Evolutionary conservation across 2,888 invertebrate species (phyloP).

Genomic region (Agrypnus murinus): DNA sequence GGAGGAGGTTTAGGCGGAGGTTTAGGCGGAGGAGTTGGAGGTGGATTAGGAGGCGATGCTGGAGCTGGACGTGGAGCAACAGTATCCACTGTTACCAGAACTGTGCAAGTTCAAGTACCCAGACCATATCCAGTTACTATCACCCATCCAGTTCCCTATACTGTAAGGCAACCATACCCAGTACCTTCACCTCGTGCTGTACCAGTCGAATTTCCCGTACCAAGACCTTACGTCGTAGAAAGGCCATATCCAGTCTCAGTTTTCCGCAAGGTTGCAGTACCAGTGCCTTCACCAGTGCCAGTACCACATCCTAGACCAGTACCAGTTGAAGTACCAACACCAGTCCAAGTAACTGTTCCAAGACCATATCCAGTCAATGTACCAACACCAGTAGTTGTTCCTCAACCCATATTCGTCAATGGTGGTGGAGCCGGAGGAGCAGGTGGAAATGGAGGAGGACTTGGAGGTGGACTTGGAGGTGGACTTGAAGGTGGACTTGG

Average conservation of each 20-base stretch:
- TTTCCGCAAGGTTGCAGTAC: slow-evolving; percentile 72
- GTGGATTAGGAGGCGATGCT: slow-evolving; percentile 42
- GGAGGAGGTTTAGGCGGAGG: no score
- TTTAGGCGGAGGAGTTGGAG: no score
- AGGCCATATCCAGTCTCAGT: slow-evolving; percentile 72
- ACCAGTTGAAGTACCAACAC: slow-evolving; percentile 70
- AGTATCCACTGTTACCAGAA: slow-evolving; percentile 45
- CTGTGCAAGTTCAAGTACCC: slow-evolving; percentile 60
- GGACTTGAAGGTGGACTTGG: slow-evolving; percentile 18
- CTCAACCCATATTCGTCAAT: slow-evolving; percentile 70
- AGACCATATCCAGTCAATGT: slow-evolving; percentile 75
- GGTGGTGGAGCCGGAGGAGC: slow-evolving; percentile 52
- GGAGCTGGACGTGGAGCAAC: slow-evolving; percentile 35
- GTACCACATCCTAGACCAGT: slow-evolving; percentile 73
- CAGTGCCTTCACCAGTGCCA: slow-evolving; percentile 68
- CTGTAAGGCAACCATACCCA: slow-evolving; percentile 73
- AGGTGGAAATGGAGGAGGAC: slow-evolving; percentile 33
- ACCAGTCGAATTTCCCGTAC: no score
- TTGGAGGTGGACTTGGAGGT: slow-evolving; percentile 43
- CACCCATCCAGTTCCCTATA: slow-evolving; percentile 68
- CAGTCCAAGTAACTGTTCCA: slow-evolving; percentile 72
- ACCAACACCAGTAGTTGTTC: slow-evolving; percentile 74
- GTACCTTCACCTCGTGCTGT: slow-evolving; percentile 68
- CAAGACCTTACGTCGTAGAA: no score
- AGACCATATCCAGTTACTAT: no score